Base-by-base conservation (phyloP, 2,113 vertebrate genomes). In the Prunella fulvescens region DNA sequence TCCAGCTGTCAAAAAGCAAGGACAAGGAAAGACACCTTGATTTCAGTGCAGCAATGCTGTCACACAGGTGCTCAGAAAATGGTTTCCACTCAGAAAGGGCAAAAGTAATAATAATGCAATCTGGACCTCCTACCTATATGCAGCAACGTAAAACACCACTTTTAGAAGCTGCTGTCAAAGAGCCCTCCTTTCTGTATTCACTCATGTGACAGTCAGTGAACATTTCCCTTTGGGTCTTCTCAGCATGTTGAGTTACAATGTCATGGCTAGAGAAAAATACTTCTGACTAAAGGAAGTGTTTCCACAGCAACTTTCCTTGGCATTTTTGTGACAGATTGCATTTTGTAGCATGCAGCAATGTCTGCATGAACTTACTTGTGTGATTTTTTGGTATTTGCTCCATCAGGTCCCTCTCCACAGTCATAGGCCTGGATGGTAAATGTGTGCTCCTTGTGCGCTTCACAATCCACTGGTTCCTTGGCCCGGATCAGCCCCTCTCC, bases 341-440 rank as follows among this genome's bases (percentile, higher is more conserved):
- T 66, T 78, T 62, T 19, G 42, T 33, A 73, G 47, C 22, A 9
- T 1, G 20, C 22, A 62, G 37, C 42, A 64, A 51, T 2, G 60
- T 48, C 47, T 37, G 19, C 71, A 29, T 9, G 20, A 53, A 80
- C 98, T 98, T 64, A 99, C 99, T 99, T 99, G 98, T 99, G 99
- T n/a, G 99, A 99, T 94, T 99, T 99, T 97, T 99, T 99, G 98
- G 98, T 99, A 96, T 99, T 99, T 95, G 98, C 96, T 62, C 99
- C 99, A 8, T 99, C 99, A 0, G 99, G 98, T 47, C 99, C 99
- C 96, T 99, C 99, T 80, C 99, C 99, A 4, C 99, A 99, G 97
- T 99, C 99, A 3, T 99, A 99, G 66, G 99, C 99, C 97, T 99
- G 99, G 97, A 99, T 99, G 95, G 99, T 99, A 94, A 99, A 99